Base-by-base conservation (phyloP, 2,797 vertebrate genomes). In the Paedocypris micromegethes region DNA sequence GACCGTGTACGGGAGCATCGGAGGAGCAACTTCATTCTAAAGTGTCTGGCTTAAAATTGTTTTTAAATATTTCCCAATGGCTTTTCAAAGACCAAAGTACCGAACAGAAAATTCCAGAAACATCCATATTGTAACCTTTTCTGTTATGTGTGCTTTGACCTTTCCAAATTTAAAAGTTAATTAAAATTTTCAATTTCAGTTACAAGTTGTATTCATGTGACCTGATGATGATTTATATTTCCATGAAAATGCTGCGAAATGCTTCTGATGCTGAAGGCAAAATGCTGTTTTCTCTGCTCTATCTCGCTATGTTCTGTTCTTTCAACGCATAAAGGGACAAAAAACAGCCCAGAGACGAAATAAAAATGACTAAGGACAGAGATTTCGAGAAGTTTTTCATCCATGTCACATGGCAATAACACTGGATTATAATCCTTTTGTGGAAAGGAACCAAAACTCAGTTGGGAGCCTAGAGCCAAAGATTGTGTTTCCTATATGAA, bases 351-450 rank as follows among this genome's bases (percentile, higher is more conserved):
- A 42, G 46, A 8, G 54, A 73, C 23, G 57, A 66, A 58, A 52
- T 63, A 55, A 54, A 73, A 66, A 38, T 66, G 47, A 58, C 54
- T 62, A 45, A 65, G n/a, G 57, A 53, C 48, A 56, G 65, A 39
- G 48, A 58, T 50, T 60, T 9, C 58, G 6, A 53, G 51, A 44
- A 5, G 23, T 8, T 71, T 7, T 6, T 2, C 5, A 38, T 7
- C 59, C 3, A 39, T 66, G 64, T 67, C 49, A 75, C 60, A 72
- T 64, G 60, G 66, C 45, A 52, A 46, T 44, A 60, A 7, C 47
- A 38, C 7, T 68, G 69, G 46, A 60, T 60, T 48, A 46, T 71
- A 51, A 61, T 52, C 41, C 5, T n/a, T 6, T 37, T 49, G 72
- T 52, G 41, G 64, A 57, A 55, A 61, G 44, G 9, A 5, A 61